phyloP scores from a whole-genome alignment of 2,797 vertebrate species.

The Petrocephalus sullivani region DNA sequence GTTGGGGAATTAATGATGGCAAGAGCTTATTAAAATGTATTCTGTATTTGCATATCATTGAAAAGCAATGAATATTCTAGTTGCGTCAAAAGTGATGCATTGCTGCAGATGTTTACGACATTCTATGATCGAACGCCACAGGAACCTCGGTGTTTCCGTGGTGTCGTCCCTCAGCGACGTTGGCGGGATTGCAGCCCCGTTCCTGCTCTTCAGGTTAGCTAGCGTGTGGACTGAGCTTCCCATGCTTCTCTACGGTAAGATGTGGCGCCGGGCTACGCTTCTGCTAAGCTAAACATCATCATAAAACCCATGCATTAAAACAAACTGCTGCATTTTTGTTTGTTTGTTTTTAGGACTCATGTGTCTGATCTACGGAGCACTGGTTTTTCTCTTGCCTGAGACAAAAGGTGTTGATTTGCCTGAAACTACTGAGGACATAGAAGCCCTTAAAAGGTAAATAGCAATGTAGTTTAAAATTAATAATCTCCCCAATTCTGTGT shows the following conservation, averaged over 20 bases:
- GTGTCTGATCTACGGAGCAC: constrained; percentile 34
- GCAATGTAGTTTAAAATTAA: background rate
- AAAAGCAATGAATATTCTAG: background rate
- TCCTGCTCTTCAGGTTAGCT: constrained; percentile 23
- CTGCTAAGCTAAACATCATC: background rate
- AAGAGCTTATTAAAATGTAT: background rate
- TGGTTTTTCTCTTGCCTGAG: constrained; percentile 40
- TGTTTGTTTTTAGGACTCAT: constrained; percentile 29
- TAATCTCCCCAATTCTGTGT: background rate
- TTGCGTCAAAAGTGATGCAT: background rate
- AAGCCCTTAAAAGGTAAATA: constrained; percentile 31
- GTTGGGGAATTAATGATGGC: background rate
- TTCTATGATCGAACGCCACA: background rate
- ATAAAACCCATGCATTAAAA: background rate
- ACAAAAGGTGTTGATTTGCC: constrained; percentile 40
- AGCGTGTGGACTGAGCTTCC: constrained; percentile 24
- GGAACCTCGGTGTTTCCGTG: constrained; percentile 22
- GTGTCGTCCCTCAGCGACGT: constrained; percentile 16
- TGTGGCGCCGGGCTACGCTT: background rate
- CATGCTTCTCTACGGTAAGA: constrained; percentile 17
- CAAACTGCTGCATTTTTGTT: background rate
- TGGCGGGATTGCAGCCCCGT: constrained; percentile 21
- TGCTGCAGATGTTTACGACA: background rate
- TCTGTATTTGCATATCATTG: background rate
- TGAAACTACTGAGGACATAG: constrained; percentile 42